Evolutionary conservation across 2,113 vertebrate species (phyloP), one percentile per base, ranked within the genome.

Genomic region (Microtus richardsoni): DNA sequence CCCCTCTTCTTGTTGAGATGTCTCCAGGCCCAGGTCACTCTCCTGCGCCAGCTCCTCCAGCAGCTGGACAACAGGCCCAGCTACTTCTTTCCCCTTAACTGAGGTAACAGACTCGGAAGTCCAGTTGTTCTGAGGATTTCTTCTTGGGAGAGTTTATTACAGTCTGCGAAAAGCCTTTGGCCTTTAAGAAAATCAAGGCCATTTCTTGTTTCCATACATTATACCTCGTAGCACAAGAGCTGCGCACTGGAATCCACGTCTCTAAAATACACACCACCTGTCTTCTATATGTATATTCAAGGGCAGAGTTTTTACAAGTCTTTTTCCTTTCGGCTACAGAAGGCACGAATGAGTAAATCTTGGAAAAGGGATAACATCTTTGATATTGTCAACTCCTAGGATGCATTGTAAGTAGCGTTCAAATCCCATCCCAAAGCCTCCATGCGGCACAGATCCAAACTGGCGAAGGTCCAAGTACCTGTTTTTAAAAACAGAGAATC

Each of bases 371-470:
- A 99, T 99, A n/a, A 99, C 99, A 95, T 99, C 99, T 98, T 99
- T 99, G 98, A 99, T 99, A 96, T 99, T 99, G 94, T 99, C 98
- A 36, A 99, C 98, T 97, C 99, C 99, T 90, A 99, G 96, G 97
- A 99, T 97, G 98, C 99, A 99, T 58, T 99, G 99, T 94, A 99
- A 98, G 97, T 99, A 99, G 93, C 99, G 99, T 97, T 99, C 99
- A 97, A 99, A 99, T 78, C 99, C 99, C 99, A 99, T 99, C 75
- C 99, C 99, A 74, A 99, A 99, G 80, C 99, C 99, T 80, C 99
- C 99, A 2, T 99, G 99, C 89, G 99, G 99, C 91, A 99, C 99
- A 0, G 99, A 99, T 93, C 99, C 99, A 87, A 99, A 99, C 90
- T 98, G 99, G 88, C 99, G 99, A 96, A 99, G 98, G 97, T 99